Evolutionary conservation across 2,113 vertebrate species (phyloP), one percentile per base, ranked within the genome.

Genomic region (Pedetes capensis): DNA sequence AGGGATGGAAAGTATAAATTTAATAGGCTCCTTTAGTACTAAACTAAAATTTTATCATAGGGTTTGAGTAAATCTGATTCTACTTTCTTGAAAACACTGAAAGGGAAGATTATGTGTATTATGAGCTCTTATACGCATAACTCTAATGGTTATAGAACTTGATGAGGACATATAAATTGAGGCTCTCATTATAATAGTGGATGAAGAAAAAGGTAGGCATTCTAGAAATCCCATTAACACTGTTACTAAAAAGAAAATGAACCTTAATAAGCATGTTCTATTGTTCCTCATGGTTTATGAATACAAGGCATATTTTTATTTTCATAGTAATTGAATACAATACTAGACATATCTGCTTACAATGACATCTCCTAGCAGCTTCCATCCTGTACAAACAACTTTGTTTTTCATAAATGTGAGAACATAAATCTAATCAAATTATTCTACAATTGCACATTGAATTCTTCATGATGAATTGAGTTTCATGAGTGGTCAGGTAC

Each of bases 201-300:
- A 55, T 32, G n/a, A 17, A 42, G 74, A 27, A 37, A 74, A 91
- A 87, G 8, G 14, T 16, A 55, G 51, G n/a, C n/a, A 84, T 94
- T 95, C 66, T 71, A 84, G 53, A 93, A 95, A 87, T 91, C 8
- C 13, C n/a, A 80, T 74, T 87, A 87, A 91, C 22, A 84, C 6
- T 75, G 22, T 44, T 90, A 83, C 13, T 14, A 68, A 89, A 93
- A 53, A 74, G 20, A 93, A 71, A 87, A 53, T 66, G 10, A 87
- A 75, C 2, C 20, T 63, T 80, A 82, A 49, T 75, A 87, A 95
- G 17, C 17, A 84, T 59, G 32, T 22, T 75, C 32, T 7, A 89
- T 10, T 93, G 32, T 85, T 83, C 44, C 34, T 89, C 23, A 89
- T 86, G 25, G 8, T 80, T 91, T 83, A 89, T 82, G 17, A 71